Base-by-base conservation (phyloP, 64 coral and sea anemone genomes). In the Montipora efflorescens region DNA sequence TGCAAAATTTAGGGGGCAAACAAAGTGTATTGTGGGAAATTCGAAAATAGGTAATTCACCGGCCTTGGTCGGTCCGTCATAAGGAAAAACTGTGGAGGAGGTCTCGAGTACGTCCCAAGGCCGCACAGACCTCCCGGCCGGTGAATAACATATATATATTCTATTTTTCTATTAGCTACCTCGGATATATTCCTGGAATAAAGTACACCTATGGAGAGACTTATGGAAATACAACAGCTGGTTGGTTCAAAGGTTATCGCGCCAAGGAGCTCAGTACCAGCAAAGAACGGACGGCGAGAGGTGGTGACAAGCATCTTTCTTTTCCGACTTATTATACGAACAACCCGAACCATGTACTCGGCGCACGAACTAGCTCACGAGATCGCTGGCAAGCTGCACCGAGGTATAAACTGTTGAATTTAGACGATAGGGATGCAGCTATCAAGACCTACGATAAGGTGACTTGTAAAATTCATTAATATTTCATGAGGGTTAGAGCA, bases 291-390 rank as follows among this genome's bases (percentile, higher is more conserved):
- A 95, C 92, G 80, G 92, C 93, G 18, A 94, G 96, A 57, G 96
- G 96, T 1, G 93, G 96, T 3, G 92, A 97, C 58, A 95, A 97
- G 48, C 12, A 79, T 43, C 90, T 97, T 12, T 93, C 96, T n/a
- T 97, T 97, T 46, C 96, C 96, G 19, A 95, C 96, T 50, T 97
- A 92, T 67, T 97, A 97, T 47, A 97, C 93, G 12, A 92, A 95
- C 28, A 92, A 97, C 57, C 96, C 96, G 51, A 89, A 97, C 89
- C 96, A 97, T 76, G 96, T 97, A 71, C 69, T 95, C 8, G 96
- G 96, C 14, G 93, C 96, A 59, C 87, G 96, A 47, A 92, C 93
- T 2, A 89, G 79, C 48, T 91, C 96, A 79, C 89, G 96, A 74
- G 96, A 97, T 59, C 93, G 96, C 53, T 97, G 96, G 96, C 71